Evolutionary conservation across 2,113 vertebrate species (phyloP), one percentile per base, ranked within the genome.

Genomic region (Formicarius rufipectus): DNA sequence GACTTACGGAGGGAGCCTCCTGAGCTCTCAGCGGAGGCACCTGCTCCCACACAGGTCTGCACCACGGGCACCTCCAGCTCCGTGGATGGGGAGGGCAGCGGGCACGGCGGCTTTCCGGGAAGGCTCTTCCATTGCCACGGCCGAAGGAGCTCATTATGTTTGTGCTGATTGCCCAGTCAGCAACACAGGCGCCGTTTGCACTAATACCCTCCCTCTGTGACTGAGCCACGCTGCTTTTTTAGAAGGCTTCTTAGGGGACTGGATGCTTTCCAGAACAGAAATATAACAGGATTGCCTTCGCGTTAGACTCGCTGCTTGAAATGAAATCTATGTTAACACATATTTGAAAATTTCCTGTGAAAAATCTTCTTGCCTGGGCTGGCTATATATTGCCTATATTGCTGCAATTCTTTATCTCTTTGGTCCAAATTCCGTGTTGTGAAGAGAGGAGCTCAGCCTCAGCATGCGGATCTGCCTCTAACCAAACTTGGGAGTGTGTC

Each of bases 181-280:
- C 96, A 87, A 28, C 83, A 75, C 68, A 53, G 7, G 0, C 0
- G 2, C 85, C 17, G 40, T 40, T 12, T 84, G 93, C 92, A 17
- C 92, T 89, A 62, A 83, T 50, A 63, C 73, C 8, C 78, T 86
- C 79, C 77, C 49, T 39, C 87, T 53, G 16, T 93, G 82, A 64
- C 90, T 15, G 49, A 87, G 89, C 89, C 76, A n/a, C 7, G 8
- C 75, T 69, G 94, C 92, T 74, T 77, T 83, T 96, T 91, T 7
- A 90, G 90, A 74, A 84, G 64, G 79, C 93, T 95, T 37, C 53
- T n/a, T 5, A 77, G 64, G 73, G 73, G 56, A 30, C 77, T 96
- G 95, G 95, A 96, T 89, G 84, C 83, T 42, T 90, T 97, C 95
- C 95, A 94, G 90, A 81, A 79, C 95, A 95, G 92, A 96, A 96